These are phyloP conservation scores for Drosophila nigritarsus DNA, from an alignment of 2,888 invertebrate species.

Conservation along the genomic window DNA sequence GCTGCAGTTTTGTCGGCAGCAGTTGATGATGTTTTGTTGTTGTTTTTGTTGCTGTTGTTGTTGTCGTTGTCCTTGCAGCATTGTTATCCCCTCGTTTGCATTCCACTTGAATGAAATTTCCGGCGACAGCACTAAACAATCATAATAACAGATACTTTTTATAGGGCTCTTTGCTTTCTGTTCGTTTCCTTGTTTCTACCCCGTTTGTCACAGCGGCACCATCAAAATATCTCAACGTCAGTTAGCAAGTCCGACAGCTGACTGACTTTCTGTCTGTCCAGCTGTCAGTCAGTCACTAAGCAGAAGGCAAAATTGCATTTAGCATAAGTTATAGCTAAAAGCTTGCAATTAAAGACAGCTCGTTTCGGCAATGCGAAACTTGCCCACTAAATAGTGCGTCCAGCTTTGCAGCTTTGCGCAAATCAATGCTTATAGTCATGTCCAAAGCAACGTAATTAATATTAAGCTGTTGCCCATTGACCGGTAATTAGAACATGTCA, in stretches of 20 bases:
- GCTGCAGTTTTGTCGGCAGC: slow-evolving; percentile 65
- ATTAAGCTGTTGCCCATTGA: slow-evolving; percentile 31
- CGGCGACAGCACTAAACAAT: slow-evolving; percentile 81
- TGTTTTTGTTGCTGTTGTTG: slow-evolving; percentile 17
- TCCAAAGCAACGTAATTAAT: slow-evolving; percentile 40
- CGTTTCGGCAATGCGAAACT: slow-evolving; percentile 1
- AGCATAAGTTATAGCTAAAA: slow-evolving; percentile 35
- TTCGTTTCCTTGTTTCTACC: slow-evolving; percentile 19
- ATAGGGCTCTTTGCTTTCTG: slow-evolving; percentile 45
- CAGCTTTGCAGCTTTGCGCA: background rate
- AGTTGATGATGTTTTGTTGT: slow-evolving; percentile 32
- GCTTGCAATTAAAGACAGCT: slow-evolving; percentile 35
- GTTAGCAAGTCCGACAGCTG: slow-evolving; percentile 46
- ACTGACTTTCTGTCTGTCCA: background rate
- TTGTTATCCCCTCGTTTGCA: slow-evolving; percentile 25
- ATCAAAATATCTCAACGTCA: slow-evolving; percentile 55
- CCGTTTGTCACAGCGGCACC: slow-evolving; percentile 22
- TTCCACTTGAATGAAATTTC: slow-evolving; percentile 78
- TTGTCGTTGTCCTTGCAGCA: slow-evolving; percentile 44
- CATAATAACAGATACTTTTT: slow-evolving; percentile 77
- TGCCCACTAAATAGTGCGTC: slow-evolving; percentile 5
- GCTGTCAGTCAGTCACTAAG: background rate
- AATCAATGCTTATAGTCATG: slow-evolving; percentile 38
- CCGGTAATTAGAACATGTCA: slow-evolving; percentile 16
- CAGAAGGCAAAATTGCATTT: slow-evolving; percentile 15